Conservation (phyloP, 2,888 invertebrate species). For the Epirrita christyi region DNA sequence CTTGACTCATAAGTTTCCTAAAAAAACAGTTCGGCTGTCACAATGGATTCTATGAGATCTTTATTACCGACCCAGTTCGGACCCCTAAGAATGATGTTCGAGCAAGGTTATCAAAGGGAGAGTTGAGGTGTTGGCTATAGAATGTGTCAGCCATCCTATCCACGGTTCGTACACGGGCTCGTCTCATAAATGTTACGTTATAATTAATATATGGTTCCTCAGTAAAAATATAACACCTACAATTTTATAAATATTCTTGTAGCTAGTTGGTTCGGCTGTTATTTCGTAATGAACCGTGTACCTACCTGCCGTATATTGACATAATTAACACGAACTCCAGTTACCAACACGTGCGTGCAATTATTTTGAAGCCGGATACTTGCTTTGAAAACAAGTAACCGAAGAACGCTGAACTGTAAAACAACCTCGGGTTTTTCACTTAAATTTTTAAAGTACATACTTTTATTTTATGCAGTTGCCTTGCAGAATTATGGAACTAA, state of each 20-base stretch:
- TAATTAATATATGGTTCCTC: no score
- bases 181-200: not conserved
- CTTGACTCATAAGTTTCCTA: slow-evolving; percentile 17
- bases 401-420: slow-evolving; percentile 28
- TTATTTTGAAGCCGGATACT: slow-evolving; percentile 42
- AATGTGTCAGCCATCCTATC: not conserved
- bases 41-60: slow-evolving; percentile 6
- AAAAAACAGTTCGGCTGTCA: slow-evolving; percentile 9
- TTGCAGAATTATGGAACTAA: slow-evolving; percentile 20
- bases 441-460: not conserved
- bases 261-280: slow-evolving; percentile 15
- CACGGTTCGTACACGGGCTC: not conserved
- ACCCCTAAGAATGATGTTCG: not conserved
- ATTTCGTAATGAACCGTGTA: slow-evolving; percentile 40
- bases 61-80: not conserved
- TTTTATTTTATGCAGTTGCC: slow-evolving; percentile 10
- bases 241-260: slow-evolving; percentile 14
- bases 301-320: slow-evolving; percentile 43
- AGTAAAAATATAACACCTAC: slow-evolving; percentile 5
- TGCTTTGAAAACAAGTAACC: slow-evolving; percentile 33
- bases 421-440: slow-evolving; percentile 19
- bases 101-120: slow-evolving; percentile 3
- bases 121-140: not conserved
- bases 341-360: slow-evolving; percentile 40
- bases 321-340: slow-evolving; percentile 45